Percentiles rank a stretch among this genome's conserved stretches.
Evolutionary conservation across 1,140 invertebrate genomes (phyloP).

Genomic region (Tetranychus cinnabarinus): DNA sequence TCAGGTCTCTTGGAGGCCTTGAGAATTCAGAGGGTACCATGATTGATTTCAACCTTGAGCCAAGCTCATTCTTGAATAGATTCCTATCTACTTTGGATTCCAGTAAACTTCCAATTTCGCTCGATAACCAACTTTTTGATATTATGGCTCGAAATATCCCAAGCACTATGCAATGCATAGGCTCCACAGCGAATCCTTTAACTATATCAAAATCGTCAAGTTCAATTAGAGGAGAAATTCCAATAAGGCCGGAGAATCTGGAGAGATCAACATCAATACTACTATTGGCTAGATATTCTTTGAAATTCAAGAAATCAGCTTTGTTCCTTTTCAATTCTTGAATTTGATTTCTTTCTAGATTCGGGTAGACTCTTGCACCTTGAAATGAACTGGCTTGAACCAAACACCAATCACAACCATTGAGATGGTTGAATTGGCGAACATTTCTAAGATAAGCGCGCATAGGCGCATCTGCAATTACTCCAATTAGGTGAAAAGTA

Average conservation of each 20-base stretch:
- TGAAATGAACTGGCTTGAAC: too few species aligned
- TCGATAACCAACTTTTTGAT: neutral
- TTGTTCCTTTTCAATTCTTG: neutral
- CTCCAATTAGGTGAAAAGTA: too few species aligned
- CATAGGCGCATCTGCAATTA: too few species aligned
- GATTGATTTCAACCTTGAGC: neutral
- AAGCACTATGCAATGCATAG: neutral
- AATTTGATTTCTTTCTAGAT: neutral
- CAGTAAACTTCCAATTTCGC: neutral
- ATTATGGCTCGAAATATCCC: neutral
- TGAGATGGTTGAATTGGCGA: too few species aligned
- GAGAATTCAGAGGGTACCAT: neutral
- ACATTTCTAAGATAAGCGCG: too few species aligned
- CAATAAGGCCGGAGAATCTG: neutral
- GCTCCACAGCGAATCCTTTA: neutral
- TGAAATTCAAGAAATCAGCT: neutral
- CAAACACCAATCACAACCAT: too few species aligned
- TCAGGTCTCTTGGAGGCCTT: neutral
- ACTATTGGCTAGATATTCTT: neutral
- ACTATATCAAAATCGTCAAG: neutral
- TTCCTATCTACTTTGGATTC: neutral
- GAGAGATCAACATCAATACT: neutral
- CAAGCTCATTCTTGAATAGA: neutral
- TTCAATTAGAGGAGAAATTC: neutral
- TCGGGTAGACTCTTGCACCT: neutral